Percentiles rank a stretch among this genome's conserved stretches.
phyloP scores from a whole-genome alignment of 2,888 invertebrate species.

The Desoria tigrina region DNA sequence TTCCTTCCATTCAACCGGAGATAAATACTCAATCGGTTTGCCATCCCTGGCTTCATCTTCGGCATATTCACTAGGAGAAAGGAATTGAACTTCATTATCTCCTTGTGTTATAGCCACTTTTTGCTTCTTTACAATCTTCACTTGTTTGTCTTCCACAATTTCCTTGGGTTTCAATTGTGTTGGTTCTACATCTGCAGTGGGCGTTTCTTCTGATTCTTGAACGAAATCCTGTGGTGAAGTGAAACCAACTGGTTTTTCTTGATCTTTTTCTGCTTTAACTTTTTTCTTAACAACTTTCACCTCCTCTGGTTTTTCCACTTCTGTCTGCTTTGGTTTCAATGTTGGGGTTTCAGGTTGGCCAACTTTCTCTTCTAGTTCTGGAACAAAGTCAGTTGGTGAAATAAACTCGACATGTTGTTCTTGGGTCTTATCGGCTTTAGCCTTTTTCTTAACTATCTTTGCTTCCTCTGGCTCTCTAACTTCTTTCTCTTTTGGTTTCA shows the following conservation, averaged over 20 bases:
- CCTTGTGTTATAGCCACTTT: too few species aligned
- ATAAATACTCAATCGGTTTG: not conserved
- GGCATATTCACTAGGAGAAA: not conserved
- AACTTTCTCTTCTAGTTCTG: not conserved
- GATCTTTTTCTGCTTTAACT: slow-evolving; percentile 1
- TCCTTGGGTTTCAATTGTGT: slow-evolving; percentile 9
- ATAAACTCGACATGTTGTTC: not conserved
- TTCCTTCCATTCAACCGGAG: not conserved
- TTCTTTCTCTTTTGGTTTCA: not conserved
- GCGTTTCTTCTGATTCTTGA: not conserved
- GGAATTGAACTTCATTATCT: too few species aligned
- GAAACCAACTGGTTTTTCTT: not conserved
- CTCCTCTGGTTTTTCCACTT: slow-evolving; percentile 57
- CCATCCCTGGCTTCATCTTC: not conserved
- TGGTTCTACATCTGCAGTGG: not conserved
- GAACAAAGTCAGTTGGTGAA: not conserved
- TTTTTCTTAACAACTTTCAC: slow-evolving; percentile 12
- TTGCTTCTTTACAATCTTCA: not conserved
- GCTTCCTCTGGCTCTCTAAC: not conserved
- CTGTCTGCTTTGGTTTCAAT: slow-evolving; percentile 53
- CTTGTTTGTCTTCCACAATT: not conserved
- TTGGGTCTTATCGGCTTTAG: not conserved
- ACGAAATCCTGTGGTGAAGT: not conserved
- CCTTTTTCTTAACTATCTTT: not conserved
- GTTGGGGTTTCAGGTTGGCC: not conserved